phyloP scores from a whole-genome alignment of 2,888 invertebrate genomes.

The Nemotelus pantherinus region DNA sequence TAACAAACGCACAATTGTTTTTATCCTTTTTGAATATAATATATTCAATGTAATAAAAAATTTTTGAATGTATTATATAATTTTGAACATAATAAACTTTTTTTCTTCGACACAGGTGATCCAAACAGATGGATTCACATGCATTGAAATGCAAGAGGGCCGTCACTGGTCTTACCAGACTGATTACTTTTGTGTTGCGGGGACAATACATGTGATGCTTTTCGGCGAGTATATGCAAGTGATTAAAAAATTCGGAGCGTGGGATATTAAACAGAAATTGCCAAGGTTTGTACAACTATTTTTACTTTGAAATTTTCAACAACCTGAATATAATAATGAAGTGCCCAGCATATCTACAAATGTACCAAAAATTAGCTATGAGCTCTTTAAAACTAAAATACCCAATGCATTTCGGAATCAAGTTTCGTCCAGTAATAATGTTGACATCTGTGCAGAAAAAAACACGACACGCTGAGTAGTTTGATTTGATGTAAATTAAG shows the following conservation, averaged over 20 bases:
- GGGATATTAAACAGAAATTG: slow-evolving; percentile 77
- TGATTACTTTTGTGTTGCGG: slow-evolving; percentile 90
- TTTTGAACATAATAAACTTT: too few species aligned
- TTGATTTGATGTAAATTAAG: too few species aligned
- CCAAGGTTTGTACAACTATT: slow-evolving; percentile 68
- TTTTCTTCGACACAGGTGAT: slow-evolving; percentile 67
- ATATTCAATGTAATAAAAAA: too few species aligned
- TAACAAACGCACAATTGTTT: slow-evolving; percentile 51
- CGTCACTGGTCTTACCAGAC: slow-evolving; percentile 96
- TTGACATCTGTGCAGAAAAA: too few species aligned
- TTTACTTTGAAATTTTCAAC: neutral
- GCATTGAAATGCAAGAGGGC: slow-evolving; percentile 92
- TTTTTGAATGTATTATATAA: too few species aligned
- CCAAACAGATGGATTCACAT: slow-evolving; percentile 84
- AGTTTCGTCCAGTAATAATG: too few species aligned
- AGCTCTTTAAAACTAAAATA: too few species aligned
- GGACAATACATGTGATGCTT: slow-evolving; percentile 86
- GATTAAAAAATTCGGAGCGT: slow-evolving; percentile 71
- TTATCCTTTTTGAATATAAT: neutral
- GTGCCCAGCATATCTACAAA: too few species aligned
- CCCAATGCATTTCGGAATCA: too few species aligned
- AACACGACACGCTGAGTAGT: too few species aligned
- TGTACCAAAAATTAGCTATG: too few species aligned
- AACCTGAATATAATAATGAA: neutral
- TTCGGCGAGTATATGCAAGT: slow-evolving; percentile 92